Conservation (phyloP, 2,888 invertebrate genomes). For the Rhamnusium bicolor region DNA sequence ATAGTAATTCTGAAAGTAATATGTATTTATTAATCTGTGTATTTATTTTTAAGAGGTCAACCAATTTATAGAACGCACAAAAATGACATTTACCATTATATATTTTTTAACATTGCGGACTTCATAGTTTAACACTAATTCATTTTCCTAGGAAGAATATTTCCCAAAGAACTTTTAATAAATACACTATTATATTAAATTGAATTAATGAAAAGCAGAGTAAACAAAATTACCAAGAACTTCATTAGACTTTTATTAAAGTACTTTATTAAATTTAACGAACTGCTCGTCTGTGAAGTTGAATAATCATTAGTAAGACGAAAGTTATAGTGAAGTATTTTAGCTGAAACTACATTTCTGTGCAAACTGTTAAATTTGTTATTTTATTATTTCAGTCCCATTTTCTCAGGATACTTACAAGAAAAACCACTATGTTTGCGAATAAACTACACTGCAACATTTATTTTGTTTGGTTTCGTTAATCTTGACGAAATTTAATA, state of each 20-base stretch:
- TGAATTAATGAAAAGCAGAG: not conserved
- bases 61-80: too few species aligned
- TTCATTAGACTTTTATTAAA: slow-evolving; percentile 7
- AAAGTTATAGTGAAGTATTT: not conserved
- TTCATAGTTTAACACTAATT: too few species aligned
- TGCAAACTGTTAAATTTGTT: not conserved
- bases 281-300: not conserved
- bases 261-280: slow-evolving; percentile 5
- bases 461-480: too few species aligned
- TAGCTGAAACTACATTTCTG: not conserved
- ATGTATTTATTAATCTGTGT: too few species aligned
- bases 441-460: not conserved
- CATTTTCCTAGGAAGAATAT: too few species aligned
- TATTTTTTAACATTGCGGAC: too few species aligned
- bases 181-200: not conserved
- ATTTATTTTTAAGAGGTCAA: too few species aligned
- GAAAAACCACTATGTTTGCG: not conserved
- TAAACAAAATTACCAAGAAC: not conserved
- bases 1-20: too few species aligned
- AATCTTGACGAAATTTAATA: too few species aligned
- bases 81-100: too few species aligned
- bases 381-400: not conserved
- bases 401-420: not conserved
- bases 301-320: not conserved
- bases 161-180: not conserved